phyloP scores from a whole-genome alignment of 2,888 invertebrate species.

The Eulithis prunata region DNA sequence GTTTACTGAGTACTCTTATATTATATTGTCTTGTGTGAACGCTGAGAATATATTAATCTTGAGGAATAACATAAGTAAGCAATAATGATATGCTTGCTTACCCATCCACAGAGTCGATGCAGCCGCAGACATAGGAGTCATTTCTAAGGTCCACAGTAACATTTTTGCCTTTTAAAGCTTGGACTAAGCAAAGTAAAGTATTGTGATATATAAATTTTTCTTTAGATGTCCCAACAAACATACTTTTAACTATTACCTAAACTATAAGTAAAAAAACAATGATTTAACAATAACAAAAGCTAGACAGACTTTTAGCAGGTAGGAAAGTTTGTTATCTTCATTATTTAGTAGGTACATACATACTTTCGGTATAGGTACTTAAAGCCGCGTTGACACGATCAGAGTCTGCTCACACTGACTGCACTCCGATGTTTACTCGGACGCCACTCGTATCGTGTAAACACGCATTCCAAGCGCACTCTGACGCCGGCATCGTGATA shows the following conservation, averaged over 20 bases:
- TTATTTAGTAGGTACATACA: too few relatives aligned
- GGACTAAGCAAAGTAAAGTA: slow-evolving; percentile 85
- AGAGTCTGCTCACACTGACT: too few relatives aligned
- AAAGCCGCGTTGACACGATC: too few relatives aligned
- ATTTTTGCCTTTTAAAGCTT: slow-evolving; percentile 84
- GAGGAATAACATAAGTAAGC: too few relatives aligned
- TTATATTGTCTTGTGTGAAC: too few relatives aligned
- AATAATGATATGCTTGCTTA: slow-evolving; percentile 52
- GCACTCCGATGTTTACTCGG: too few relatives aligned
- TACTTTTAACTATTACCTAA: slow-evolving; percentile 14
- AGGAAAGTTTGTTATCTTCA: too few relatives aligned
- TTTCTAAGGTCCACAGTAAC: slow-evolving; percentile 87
- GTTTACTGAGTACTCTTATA: neutral
- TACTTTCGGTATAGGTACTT: too few relatives aligned
- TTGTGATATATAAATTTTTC: slow-evolving; percentile 83
- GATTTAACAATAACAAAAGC: neutral
- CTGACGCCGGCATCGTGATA: too few relatives aligned
- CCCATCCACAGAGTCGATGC: slow-evolving; percentile 86
- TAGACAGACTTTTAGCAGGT: neutral
- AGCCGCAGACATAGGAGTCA: slow-evolving; percentile 86
- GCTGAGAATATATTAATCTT: too few relatives aligned
- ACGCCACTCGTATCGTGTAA: too few relatives aligned
- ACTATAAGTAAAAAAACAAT: slow-evolving; percentile 8
- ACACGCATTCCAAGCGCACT: too few relatives aligned
- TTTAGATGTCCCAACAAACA: slow-evolving; percentile 68